Evolutionary conservation across 1,140 invertebrate genomes (phyloP).

Genomic region (Danaus melanippus): DNA sequence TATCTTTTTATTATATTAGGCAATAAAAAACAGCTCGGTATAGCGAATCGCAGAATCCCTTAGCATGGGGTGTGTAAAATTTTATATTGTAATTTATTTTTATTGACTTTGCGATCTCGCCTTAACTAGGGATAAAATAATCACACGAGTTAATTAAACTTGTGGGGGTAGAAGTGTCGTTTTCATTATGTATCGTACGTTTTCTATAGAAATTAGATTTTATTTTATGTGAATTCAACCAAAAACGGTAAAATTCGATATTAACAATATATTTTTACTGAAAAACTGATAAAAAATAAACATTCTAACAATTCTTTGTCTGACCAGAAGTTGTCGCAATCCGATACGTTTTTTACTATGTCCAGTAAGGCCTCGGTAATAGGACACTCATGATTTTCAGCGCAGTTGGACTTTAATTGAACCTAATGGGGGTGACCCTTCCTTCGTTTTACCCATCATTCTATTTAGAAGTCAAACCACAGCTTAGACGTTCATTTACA

Average conservation of each 20-base stretch:
- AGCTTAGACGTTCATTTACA: too few relatives aligned
- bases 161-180: neutral
- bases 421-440: constrained; percentile 6
- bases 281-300: too few relatives aligned
- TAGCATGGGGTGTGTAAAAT: constrained; percentile 53
- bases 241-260: too few relatives aligned
- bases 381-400: constrained; percentile 17
- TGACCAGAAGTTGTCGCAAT: constrained; percentile 17
- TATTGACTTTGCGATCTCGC: constrained; percentile 40
- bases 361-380: constrained; percentile 16
- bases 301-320: constrained; percentile 8
- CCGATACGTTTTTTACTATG: constrained; percentile 11
- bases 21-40: constrained; percentile 50
- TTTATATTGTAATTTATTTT: constrained; percentile 65
- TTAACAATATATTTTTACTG: too few relatives aligned
- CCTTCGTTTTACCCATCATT: too few relatives aligned
- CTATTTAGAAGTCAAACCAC: too few relatives aligned
- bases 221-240: too few relatives aligned
- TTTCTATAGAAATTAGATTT: too few relatives aligned
- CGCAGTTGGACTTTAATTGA: constrained; percentile 13
- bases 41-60: constrained; percentile 49
- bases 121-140: constrained; percentile 45
- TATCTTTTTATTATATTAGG: constrained; percentile 23
- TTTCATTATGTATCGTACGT: too few relatives aligned
- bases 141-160: constrained; percentile 32